Percentiles rank a stretch among this genome's conserved stretches.
These are phyloP conservation scores for Rhadinocentrus ornatus DNA, from an alignment of 2,797 vertebrate genomes.

Conservation along the genomic window DNA sequence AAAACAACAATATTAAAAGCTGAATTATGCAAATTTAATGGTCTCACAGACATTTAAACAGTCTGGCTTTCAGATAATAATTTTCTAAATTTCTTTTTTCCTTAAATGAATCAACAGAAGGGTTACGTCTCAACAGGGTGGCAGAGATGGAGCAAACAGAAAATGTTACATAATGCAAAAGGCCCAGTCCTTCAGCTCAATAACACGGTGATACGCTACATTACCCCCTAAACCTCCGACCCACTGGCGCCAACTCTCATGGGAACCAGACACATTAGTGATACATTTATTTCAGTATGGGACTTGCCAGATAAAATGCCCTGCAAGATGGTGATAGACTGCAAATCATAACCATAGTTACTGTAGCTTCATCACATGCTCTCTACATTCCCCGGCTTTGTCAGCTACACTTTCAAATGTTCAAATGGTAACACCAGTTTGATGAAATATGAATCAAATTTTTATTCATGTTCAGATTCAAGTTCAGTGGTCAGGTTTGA, in stretches of 20 bases:
- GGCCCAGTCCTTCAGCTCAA: constrained; percentile 79
- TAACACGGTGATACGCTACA: constrained; percentile 84
- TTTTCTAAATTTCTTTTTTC: constrained; percentile 7
- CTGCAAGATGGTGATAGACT: constrained; percentile 61
- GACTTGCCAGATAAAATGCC: constrained; percentile 68
- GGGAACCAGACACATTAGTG: constrained; percentile 79
- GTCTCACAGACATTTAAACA: neutral
- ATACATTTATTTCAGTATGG: constrained; percentile 82
- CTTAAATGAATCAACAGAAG: constrained; percentile 55
- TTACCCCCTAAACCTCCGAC: constrained; percentile 79
- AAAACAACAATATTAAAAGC: constrained; percentile 7
- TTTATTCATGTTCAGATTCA: constrained; percentile 4
- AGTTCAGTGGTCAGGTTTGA: neutral
- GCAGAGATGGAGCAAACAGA: constrained; percentile 20
- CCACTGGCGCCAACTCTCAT: constrained; percentile 71
- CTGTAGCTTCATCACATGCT: constrained; percentile 36
- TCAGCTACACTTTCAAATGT: constrained; percentile 23
- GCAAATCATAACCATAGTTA: constrained; percentile 28
- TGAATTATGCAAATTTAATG: constrained; percentile 21
- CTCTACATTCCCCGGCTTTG: constrained; percentile 23
- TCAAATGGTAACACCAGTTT: constrained; percentile 14
- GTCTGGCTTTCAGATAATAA: neutral
- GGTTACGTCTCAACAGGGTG: constrained; percentile 26
- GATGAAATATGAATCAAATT: constrained; percentile 16
- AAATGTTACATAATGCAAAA: constrained; percentile 81